Percentiles rank a stretch among this genome's conserved stretches.
Evolutionary conservation across 1,140 invertebrate species (phyloP).

Genomic region (Coelopa frigida): DNA sequence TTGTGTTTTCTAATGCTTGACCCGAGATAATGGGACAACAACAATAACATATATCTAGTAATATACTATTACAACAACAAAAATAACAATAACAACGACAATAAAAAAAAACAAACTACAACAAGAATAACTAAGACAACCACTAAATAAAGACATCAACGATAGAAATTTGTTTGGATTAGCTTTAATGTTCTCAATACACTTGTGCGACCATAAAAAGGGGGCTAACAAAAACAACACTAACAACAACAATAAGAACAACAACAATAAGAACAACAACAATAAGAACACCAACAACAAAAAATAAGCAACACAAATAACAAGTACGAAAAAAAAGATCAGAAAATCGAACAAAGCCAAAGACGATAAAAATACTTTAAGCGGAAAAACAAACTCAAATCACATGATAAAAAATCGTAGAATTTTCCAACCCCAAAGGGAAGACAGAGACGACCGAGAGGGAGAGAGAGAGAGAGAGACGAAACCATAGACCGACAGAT

Average conservation of each 20-base stretch:
- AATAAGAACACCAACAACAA: no score
- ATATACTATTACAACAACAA: neutral
- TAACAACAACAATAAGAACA: no score
- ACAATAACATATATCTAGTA: no score
- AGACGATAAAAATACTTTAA: constrained; percentile 43
- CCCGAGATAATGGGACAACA: neutral
- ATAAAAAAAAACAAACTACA: neutral
- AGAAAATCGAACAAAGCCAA: no score
- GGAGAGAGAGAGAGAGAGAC: no score
- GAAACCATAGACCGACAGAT: no score
- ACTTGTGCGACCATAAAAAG: constrained; percentile 11
- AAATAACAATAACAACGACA: neutral
- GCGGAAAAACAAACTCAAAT: constrained; percentile 44
- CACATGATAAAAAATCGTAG: constrained; percentile 31
- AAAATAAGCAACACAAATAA: no score
- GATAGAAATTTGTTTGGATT: constrained; percentile 44
- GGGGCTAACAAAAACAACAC: no score
- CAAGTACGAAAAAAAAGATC: no score
- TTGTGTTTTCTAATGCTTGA: constrained; percentile 24
- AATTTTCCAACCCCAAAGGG: no score
- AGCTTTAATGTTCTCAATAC: constrained; percentile 28
- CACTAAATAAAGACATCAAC: constrained; percentile 19
- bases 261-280: no score
- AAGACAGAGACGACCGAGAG: constrained; percentile 17
- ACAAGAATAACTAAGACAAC: neutral